These are phyloP conservation scores for Callionymus lyra DNA, from an alignment of 2,113 vertebrate species.

Conservation along the genomic window DNA sequence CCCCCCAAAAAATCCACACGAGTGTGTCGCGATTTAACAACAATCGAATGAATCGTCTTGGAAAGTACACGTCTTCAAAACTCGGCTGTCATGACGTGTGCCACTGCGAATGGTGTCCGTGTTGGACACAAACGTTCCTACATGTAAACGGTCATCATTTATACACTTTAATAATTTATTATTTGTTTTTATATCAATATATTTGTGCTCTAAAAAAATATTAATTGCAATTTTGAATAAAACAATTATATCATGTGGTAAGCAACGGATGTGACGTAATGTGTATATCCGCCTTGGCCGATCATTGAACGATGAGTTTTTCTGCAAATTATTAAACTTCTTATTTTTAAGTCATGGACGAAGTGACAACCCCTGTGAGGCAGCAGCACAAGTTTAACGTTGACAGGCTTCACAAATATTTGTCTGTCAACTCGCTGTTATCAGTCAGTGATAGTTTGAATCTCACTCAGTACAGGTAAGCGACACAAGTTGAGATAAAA, in stretches of 20 bases:
- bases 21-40: background rate
- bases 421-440: constrained; percentile 56
- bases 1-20: background rate
- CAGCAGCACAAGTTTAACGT: constrained; percentile 69
- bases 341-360: constrained; percentile 47
- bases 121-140: constrained; percentile 32
- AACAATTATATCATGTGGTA: too few species aligned
- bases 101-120: constrained; percentile 30
- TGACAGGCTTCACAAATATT: constrained; percentile 63
- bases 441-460: constrained; percentile 42
- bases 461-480: constrained; percentile 77
- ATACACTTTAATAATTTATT: background rate
- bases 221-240: too few species aligned
- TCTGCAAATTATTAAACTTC: constrained; percentile 17
- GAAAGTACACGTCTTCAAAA: constrained; percentile 60
- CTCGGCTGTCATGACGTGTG: constrained; percentile 43
- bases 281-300: too few species aligned
- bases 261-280: too few species aligned
- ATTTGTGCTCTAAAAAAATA: background rate
- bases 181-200: too few species aligned
- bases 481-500: background rate
- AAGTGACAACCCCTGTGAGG: constrained; percentile 58
- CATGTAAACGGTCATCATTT: background rate
- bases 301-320: too few species aligned
- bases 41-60: background rate